Conservation (phyloP, 2,113 vertebrate species). For the Fulica atra region DNA sequence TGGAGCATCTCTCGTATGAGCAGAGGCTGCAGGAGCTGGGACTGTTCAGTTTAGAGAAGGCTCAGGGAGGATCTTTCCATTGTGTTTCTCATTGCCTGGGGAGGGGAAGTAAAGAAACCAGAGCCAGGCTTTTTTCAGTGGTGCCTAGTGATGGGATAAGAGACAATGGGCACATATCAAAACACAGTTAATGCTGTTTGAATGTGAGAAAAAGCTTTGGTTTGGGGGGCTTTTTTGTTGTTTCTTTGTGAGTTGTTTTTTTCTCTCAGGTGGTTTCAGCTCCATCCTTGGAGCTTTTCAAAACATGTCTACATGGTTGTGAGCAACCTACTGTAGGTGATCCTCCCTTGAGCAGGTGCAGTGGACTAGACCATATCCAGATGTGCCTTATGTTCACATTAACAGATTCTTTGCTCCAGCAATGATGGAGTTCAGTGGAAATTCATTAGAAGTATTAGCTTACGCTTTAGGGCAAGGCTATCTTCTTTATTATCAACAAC, state of each 20-base stretch:
- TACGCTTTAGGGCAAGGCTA: background rate
- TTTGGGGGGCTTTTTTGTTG: no score
- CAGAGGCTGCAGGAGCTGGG: background rate
- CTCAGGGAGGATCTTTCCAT: fast-evolving
- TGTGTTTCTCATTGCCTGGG: background rate
- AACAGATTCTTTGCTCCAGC: background rate
- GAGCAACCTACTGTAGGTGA: background rate
- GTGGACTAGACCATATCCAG: background rate
- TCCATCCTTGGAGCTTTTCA: background rate
- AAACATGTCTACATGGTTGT: background rate
- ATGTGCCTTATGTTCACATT: background rate
- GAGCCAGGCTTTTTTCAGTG: background rate
- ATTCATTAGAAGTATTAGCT: background rate
- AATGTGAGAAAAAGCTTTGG: background rate
- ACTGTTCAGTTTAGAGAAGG: background rate
- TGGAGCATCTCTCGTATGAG: fast-evolving
- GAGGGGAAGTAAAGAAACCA: background rate
- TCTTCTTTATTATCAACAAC: background rate
- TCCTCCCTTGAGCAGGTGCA: background rate
- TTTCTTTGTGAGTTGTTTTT: no score
- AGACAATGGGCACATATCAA: background rate
- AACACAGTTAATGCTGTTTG: background rate
- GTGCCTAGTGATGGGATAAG: background rate
- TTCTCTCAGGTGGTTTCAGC: background rate
- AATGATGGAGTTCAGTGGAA: background rate